Evolutionary conservation across 2,113 vertebrate species (phyloP), one percentile per base, ranked within the genome.

Genomic region (Xiphophorus maculatus): DNA sequence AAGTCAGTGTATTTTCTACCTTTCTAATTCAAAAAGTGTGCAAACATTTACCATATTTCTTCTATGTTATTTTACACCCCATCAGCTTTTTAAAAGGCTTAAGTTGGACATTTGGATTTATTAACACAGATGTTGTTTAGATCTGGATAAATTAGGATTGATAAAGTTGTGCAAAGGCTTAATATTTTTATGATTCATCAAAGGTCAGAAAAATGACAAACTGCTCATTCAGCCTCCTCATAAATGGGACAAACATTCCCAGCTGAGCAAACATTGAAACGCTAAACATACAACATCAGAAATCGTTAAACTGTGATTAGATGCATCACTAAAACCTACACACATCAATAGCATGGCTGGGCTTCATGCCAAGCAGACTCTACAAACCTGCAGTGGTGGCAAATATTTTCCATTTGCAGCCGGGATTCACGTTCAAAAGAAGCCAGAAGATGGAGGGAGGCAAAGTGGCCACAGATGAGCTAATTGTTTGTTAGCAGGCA

Each of bases 201-300:
- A 73, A 83, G 71, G 68, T 85, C 77, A 83, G 73, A 77, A 37
- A 83, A 87, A 48, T 65, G 79, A 74, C 77, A 80, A 84, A 77
- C 32, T 62, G 58, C 42, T 60, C 62, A 28, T 69, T 19, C 66
- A 17, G 74, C 72, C 80, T 69, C 42, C 42, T 70, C 28, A 62
- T 42, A 68, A 80, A 61, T 69, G 63, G 28, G 42, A 58, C 63
- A 44, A 17, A n/a, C 11, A 48, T 30, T 84, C 83, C 73, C 69
- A 72, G 6, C 33, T 83, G 61, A 67, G 25, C 40, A 29, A 51
- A n/a, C 68, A 29, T 66, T 73, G n/a, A 66, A 61, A 29, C 29
- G 15, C 25, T 73, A 64, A 74, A 74, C 66, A 37, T 33, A 68
- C 33, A 75, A 14, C 33, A 40, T 66, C 27, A 37, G 1, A 54